Base-by-base conservation (phyloP, 2,113 vertebrate genomes). In the Malurus elegans region DNA sequence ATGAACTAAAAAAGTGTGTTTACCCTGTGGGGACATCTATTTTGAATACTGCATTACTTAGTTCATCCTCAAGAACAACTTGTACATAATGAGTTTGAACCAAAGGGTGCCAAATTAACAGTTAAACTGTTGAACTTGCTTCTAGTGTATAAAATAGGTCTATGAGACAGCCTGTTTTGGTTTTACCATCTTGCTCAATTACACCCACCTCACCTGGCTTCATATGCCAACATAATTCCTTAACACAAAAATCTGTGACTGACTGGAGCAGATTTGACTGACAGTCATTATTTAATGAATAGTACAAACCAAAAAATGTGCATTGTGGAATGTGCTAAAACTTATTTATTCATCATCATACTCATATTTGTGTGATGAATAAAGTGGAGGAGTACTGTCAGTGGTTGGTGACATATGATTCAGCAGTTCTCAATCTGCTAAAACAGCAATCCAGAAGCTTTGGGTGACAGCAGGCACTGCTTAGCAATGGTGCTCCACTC, bases 391-490 rank as follows among this genome's bases (percentile, higher is more conserved):
- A 92, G 23, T 74, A 62, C 19, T 72, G 62, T 56, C 48, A 40
- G n/a, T 38, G 31, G 16, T 82, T 60, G 51, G 48, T 23, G 88
- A 61, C 14, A 12, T 11, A 14, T 40, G 69, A 79, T 61, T 72
- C 71, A 72, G 79, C 50, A 56, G 31, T n/a, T 42, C 24, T 65
- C 40, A 40, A 0, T 60, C 61, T 56, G 44, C 48, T 62, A 29
- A 54, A 45, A 47, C 6, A 79, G 20, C 26, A 71, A 51, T 17
- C 18, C 69, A 66, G 51, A 61, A 72, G n/a, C 4, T 3, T 18
- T 47, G 57, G 32, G 32, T 0, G 0, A 34, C 1, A 3, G 56
- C 2, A 5, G 4, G 38, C 21, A 13, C 9, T 66, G 38, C 67
- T 56, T 36, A 40, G 23, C 48, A 65, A 40, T 1, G 1, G 21